phyloP scores from a whole-genome alignment of 2,113 vertebrate genomes.

The Dicaeum eximium region DNA sequence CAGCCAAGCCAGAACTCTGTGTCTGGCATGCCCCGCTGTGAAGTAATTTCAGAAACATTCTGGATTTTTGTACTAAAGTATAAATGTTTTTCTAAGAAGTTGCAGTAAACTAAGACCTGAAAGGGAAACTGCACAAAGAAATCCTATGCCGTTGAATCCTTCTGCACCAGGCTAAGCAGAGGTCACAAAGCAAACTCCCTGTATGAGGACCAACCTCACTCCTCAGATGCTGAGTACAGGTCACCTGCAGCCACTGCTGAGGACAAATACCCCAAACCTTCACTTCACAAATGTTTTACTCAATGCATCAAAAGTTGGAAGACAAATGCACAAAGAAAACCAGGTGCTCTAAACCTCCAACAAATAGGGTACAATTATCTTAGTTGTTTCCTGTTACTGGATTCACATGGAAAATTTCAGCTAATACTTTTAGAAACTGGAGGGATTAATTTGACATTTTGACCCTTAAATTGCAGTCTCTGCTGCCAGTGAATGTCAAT shows the following conservation, averaged over 20 bases:
- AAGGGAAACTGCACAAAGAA: background rate
- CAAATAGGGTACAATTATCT: background rate
- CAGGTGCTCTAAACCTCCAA: rapidly evolving
- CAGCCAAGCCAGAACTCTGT: background rate
- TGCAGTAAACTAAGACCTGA: background rate
- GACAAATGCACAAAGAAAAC: background rate
- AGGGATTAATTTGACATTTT: background rate
- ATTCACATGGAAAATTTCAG: background rate
- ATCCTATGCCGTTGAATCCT: background rate
- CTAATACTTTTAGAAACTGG: background rate
- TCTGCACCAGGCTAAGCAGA: background rate
- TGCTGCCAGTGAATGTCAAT: background rate
- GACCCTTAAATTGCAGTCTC: background rate
- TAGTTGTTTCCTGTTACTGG: background rate
- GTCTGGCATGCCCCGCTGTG: background rate
- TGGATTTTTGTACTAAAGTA: background rate
- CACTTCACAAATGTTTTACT: background rate
- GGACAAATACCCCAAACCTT: background rate
- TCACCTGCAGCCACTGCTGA: background rate
- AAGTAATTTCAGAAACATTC: background rate
- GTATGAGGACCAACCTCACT: background rate
- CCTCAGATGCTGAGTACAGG: background rate
- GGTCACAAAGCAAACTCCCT: background rate
- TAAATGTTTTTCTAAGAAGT: background rate
- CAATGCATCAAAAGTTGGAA: background rate